Evolutionary conservation across 2,888 invertebrate species (phyloP).

Genomic region (Aporophyla nigra): DNA sequence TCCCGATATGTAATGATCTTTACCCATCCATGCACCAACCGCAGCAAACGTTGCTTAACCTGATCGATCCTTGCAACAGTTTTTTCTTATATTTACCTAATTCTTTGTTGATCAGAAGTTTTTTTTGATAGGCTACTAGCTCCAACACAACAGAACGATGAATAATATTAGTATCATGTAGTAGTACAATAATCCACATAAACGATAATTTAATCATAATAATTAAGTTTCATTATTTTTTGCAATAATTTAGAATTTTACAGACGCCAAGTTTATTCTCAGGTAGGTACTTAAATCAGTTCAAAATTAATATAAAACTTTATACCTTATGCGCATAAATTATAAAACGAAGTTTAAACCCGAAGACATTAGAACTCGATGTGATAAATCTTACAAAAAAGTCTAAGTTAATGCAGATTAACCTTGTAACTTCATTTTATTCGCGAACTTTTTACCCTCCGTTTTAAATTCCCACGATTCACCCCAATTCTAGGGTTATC

Average conservation of each 20-base stretch:
- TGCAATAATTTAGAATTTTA: conserved; percentile 2
- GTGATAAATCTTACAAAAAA: conserved; percentile 61
- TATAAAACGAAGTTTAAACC: conserved; percentile 48
- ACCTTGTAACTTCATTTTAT: conserved; percentile 76
- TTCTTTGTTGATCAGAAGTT: neutral
- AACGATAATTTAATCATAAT: neutral
- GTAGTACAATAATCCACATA: neutral
- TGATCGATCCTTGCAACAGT: too few species aligned
- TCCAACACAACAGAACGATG: neutral
- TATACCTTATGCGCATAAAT: conserved; percentile 60
- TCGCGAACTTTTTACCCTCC: conserved; percentile 77
- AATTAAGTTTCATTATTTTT: neutral
- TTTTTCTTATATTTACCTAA: neutral
- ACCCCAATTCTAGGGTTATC: conserved; percentile 88
- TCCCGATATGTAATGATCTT: too few species aligned
- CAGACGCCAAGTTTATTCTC: conserved; percentile 1
- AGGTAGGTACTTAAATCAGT: neutral
- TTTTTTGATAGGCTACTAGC: neutral
- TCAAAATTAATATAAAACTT: conserved; percentile 28
- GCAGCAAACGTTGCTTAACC: too few species aligned
- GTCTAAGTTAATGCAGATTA: conserved; percentile 78
- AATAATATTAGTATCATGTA: too few species aligned
- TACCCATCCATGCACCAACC: too few species aligned
- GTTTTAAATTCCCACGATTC: conserved; percentile 73
- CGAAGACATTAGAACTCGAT: conserved; percentile 52